A percentile compares a stretch with the other conserved stretches of the same genome.
phyloP scores from a whole-genome alignment of 2,888 invertebrate genomes.

The Slavum lentiscoides region DNA sequence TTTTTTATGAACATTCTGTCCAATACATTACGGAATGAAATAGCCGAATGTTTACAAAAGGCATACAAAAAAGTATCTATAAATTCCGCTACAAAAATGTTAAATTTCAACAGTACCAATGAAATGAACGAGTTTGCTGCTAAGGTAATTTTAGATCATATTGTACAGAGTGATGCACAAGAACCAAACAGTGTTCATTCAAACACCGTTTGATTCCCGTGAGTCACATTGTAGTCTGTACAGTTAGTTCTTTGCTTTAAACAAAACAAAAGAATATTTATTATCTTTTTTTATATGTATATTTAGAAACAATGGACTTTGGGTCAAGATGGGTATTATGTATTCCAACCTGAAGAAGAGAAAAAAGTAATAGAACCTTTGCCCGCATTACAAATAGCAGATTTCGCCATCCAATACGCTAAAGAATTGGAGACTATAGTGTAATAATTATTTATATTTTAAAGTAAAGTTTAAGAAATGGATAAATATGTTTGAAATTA shows the following conservation, averaged over 20 bases:
- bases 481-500: slow-evolving; percentile 14
- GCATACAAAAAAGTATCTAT: slow-evolving; percentile 89
- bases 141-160: slow-evolving; percentile 64
- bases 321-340: slow-evolving; percentile 76
- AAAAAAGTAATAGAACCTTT: slow-evolving; percentile 77
- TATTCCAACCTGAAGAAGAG: slow-evolving; percentile 73
- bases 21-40: slow-evolving; percentile 94
- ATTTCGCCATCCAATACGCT: slow-evolving; percentile 95
- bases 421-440: slow-evolving; percentile 99
- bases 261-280: neutral
- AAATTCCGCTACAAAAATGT: slow-evolving; percentile 83
- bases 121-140: slow-evolving; percentile 79
- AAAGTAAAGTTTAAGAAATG: neutral
- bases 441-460: slow-evolving; percentile 63
- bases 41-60: slow-evolving; percentile 94
- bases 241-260: slow-evolving; percentile 45
- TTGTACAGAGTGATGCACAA: neutral
- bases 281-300: slow-evolving; percentile 33
- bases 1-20: slow-evolving; percentile 95
- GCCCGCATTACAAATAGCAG: slow-evolving; percentile 87
- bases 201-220: too few relatives aligned
- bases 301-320: slow-evolving; percentile 81
- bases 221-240: neutral
- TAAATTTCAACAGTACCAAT: slow-evolving; percentile 79
- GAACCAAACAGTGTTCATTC: too few relatives aligned